These are phyloP conservation scores for Plagodis dolabraria DNA, from an alignment of 2,888 invertebrate species.

Conservation along the genomic window DNA sequence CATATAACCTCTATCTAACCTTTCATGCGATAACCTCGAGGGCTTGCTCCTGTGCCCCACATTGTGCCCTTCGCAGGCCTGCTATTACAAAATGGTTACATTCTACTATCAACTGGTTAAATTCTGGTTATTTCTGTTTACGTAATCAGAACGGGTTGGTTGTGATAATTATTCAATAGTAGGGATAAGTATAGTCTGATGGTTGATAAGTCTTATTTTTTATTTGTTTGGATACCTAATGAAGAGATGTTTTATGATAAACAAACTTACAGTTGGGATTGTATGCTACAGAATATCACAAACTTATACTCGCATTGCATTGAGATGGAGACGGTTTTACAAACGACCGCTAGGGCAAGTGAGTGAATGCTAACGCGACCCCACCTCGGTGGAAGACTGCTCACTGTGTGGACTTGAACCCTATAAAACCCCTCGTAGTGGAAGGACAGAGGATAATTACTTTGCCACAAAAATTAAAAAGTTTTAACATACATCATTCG, in stretches of 20 bases:
- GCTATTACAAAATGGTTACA: slow-evolving; percentile 11
- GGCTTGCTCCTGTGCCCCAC: slow-evolving; percentile 40
- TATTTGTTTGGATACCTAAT: too few relatives aligned
- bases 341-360: neutral
- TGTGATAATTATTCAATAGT: slow-evolving; percentile 19
- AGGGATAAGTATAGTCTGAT: neutral
- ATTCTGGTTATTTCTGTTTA: slow-evolving; percentile 20
- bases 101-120: slow-evolving; percentile 15
- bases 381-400: too few relatives aligned
- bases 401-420: too few relatives aligned
- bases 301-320: too few relatives aligned
- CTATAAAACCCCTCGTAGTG: too few relatives aligned
- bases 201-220: slow-evolving; percentile 10
- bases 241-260: too few relatives aligned
- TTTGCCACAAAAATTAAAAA: too few relatives aligned
- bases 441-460: too few relatives aligned
- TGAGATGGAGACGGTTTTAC: neutral
- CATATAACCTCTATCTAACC: slow-evolving; percentile 2
- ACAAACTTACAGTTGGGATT: too few relatives aligned
- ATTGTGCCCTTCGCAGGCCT: slow-evolving; percentile 55
- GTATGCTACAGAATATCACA: too few relatives aligned
- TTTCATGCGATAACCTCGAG: slow-evolving; percentile 1
- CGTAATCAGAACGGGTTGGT: slow-evolving; percentile 14
- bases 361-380: too few relatives aligned
- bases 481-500: too few relatives aligned